Percentiles rank a stretch among this genome's conserved stretches.
Conservation (phyloP, 2,797 vertebrate species). For the Lutjanus argentimaculatus region DNA sequence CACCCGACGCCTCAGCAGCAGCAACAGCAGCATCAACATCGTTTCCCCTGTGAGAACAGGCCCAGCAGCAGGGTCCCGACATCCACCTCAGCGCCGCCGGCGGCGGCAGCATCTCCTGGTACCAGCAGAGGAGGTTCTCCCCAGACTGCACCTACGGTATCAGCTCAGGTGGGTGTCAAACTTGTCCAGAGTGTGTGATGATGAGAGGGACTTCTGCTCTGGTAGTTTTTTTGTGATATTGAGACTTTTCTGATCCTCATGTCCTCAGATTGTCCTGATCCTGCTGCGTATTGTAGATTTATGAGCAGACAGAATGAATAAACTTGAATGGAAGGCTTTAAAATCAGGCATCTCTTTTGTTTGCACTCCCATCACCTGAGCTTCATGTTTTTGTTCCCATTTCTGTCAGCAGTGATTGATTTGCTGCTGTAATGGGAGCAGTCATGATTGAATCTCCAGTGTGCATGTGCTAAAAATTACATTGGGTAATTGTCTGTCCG, state of each 20-base stretch:
- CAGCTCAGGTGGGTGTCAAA: conserved; percentile 91
- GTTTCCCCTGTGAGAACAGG: conserved; percentile 88
- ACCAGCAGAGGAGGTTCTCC: conserved; percentile 82
- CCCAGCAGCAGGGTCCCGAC: conserved; percentile 87
- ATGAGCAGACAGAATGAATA: conserved; percentile 3
- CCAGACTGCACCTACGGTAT: conserved; percentile 90
- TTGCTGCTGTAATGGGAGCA: conserved; percentile 71
- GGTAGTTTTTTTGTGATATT: background rate
- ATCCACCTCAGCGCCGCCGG: conserved; percentile 84
- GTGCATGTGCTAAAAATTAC: conserved; percentile 72
- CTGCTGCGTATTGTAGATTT: background rate
- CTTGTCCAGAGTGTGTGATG: conserved; percentile 61
- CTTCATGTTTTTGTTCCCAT: conserved; percentile 49
- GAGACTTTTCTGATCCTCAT: conserved; percentile 20
- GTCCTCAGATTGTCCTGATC: background rate
- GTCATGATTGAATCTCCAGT: conserved; percentile 69
- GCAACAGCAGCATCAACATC: conserved; percentile 72
- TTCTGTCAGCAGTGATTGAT: conserved; percentile 77
- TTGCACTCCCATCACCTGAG: conserved; percentile 36
- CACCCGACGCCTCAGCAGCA: conserved; percentile 63
- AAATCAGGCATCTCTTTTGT: conserved; percentile 52
- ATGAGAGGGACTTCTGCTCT: conserved; percentile 1
- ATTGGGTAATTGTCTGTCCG: conserved; percentile 53
- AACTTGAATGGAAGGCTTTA: conserved; percentile 26
- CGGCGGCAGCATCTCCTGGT: conserved; percentile 65